Conservation (phyloP, 2,797 vertebrate species). For the Semaprochilodus insignis region DNA sequence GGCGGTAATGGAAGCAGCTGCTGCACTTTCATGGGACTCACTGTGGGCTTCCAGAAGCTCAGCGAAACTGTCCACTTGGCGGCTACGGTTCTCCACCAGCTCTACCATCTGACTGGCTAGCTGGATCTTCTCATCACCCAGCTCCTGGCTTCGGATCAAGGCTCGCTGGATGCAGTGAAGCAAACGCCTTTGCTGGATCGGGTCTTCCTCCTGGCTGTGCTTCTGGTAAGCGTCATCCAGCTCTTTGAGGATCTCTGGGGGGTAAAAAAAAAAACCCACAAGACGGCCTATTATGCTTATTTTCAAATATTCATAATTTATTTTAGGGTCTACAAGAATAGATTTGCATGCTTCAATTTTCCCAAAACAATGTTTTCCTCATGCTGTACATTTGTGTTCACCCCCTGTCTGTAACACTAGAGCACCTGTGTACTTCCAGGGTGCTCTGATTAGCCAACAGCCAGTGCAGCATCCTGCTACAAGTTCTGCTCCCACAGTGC, state of each 20-base stretch:
- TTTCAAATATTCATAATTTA: too few species aligned
- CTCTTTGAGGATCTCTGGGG: constrained; percentile 91
- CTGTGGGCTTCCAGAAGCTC: constrained; percentile 89
- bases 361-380: too few species aligned
- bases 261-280: background rate
- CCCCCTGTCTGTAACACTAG: too few species aligned
- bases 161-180: constrained; percentile 91
- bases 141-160: constrained; percentile 94
- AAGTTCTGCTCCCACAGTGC: too few species aligned
- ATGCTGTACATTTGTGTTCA: too few species aligned
- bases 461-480: too few species aligned
- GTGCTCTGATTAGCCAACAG: too few species aligned
- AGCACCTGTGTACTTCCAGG: too few species aligned
- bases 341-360: too few species aligned
- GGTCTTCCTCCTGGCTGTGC: constrained; percentile 87
- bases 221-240: constrained; percentile 93
- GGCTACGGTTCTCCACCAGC: constrained; percentile 91
- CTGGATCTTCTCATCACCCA: constrained; percentile 97
- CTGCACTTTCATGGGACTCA: constrained; percentile 80
- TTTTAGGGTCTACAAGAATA: too few species aligned
- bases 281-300: too few species aligned
- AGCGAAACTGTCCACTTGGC: constrained; percentile 92
- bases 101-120: constrained; percentile 98
- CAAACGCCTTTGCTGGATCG: constrained; percentile 85
- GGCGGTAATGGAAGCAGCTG: constrained; percentile 61